Base-by-base conservation (phyloP, 2,888 invertebrate genomes). In the Lepidocyrtoides sp. region DNA sequence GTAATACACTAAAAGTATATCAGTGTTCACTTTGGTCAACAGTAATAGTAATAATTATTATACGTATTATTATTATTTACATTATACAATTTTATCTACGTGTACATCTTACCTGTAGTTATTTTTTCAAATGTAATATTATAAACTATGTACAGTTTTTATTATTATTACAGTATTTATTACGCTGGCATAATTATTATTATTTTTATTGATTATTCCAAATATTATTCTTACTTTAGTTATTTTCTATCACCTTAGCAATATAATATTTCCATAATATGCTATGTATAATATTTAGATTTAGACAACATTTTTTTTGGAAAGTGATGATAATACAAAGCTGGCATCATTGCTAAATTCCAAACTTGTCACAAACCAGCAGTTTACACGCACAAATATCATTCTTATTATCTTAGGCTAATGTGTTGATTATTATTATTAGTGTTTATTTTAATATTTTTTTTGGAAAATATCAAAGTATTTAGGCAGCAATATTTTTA, bases 281-380 rank as follows among this genome's bases (percentile, higher is more conserved):
- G 17, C 32, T 26, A 23, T 23, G 0, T 63, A 63, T 63, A 29
- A n/a, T 69, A 88, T 77, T 77, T n/a, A n/a, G n/a, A n/a, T n/a
- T n/a, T n/a, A n/a, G n/a, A n/a, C n/a, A 89, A 89, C 90, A 85
- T 89, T 23, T 66, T n/a, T 60, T 60, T 60, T 89, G 90, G 90
- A 90, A 90, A 90, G 90, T 90, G 90, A 84, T 90, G 77, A 90
- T 90, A 90, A 90, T 90, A 90, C 90, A 90, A 90, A 90, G 90
- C 90, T 85, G 84, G 90, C 90, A 57, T 85, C 90, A 57, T 85
- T 85, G 77, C 84, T 90, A 36, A 84, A 88, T 81, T 66, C 69
- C 69, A 81, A 51, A 69, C 17, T 66, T 41, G 72, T 75, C 79
- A 87, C 54, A 85, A 29, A 51, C 51, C 81, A 88, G 88, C 88